phyloP scores from a whole-genome alignment of 2,113 vertebrate genomes.

The Pantherophis guttatus region DNA sequence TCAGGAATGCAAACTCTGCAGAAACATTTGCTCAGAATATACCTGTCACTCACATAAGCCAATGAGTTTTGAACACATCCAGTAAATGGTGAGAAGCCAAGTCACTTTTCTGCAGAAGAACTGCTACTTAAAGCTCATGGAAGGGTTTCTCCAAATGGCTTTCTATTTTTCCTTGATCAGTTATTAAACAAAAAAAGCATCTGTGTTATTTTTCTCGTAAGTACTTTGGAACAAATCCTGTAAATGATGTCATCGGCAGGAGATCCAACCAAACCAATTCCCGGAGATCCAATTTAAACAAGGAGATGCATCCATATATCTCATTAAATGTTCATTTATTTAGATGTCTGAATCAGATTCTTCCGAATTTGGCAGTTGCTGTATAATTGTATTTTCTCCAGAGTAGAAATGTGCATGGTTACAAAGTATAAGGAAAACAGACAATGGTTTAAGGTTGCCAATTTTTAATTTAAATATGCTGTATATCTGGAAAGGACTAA shows the following conservation, averaged over 20 bases:
- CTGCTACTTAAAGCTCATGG: constrained; percentile 45
- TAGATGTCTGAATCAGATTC: neutral
- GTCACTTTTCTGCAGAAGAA: constrained; percentile 48
- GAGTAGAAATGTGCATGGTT: neutral
- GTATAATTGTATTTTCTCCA: constrained; percentile 3
- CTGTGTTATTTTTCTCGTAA: constrained; percentile 37
- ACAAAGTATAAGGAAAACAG: neutral
- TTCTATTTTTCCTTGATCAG: constrained; percentile 26
- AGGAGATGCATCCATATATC: neutral
- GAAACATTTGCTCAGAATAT: constrained; percentile 56
- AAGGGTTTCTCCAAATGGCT: constrained; percentile 13
- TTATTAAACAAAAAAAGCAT: constrained; percentile 47
- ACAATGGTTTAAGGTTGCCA: neutral
- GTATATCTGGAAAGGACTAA: neutral
- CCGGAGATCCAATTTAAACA: constrained; percentile 2
- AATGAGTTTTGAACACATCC: constrained; percentile 62
- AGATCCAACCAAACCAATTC: constrained; percentile 3
- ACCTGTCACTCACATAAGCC: constrained; percentile 57
- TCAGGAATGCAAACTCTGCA: constrained; percentile 54
- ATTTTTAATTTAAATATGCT: neutral
- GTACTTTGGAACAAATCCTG: constrained; percentile 39
- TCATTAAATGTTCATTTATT: constrained; percentile 4
- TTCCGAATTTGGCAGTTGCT: neutral
- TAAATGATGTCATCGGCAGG: constrained; percentile 30
- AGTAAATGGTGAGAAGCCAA: constrained; percentile 58